These are phyloP conservation scores for Micrastur ruficollis DNA, from an alignment of 2,797 vertebrate species.

Conservation along the genomic window DNA sequence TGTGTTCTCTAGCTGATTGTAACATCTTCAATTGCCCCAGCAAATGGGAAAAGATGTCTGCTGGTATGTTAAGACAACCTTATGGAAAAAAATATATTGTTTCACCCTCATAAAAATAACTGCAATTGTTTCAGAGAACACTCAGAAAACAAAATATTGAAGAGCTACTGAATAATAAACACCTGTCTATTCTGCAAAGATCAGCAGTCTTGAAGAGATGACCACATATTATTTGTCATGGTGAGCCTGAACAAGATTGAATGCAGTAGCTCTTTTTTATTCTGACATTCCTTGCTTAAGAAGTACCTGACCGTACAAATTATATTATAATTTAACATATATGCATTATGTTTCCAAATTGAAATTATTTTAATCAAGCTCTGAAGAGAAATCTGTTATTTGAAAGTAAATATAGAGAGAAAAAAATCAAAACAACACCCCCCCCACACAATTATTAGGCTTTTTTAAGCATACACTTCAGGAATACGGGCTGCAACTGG, in stretches of 20 bases:
- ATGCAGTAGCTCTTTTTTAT: not conserved
- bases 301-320: not conserved
- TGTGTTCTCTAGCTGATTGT: not conserved
- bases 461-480: not conserved
- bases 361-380: not conserved
- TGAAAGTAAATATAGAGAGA: not conserved
- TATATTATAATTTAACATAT: not conserved
- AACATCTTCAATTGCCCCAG: not conserved
- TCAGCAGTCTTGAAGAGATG: not conserved
- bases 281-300: not conserved
- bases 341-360: not conserved
- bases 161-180: not conserved
- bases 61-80: not conserved
- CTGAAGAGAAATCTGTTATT: not conserved
- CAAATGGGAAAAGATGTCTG: not conserved
- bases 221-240: fast-evolving
- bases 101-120: not conserved
- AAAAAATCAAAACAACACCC: not conserved
- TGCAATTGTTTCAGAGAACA: not conserved
- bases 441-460: not conserved
- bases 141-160: not conserved
- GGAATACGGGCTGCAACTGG: not conserved
- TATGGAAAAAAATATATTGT: not conserved
- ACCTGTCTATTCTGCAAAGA: not conserved
- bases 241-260: not conserved